Evolutionary conservation across 2,113 vertebrate species (phyloP).

Genomic region (Gobiocypris rarus): DNA sequence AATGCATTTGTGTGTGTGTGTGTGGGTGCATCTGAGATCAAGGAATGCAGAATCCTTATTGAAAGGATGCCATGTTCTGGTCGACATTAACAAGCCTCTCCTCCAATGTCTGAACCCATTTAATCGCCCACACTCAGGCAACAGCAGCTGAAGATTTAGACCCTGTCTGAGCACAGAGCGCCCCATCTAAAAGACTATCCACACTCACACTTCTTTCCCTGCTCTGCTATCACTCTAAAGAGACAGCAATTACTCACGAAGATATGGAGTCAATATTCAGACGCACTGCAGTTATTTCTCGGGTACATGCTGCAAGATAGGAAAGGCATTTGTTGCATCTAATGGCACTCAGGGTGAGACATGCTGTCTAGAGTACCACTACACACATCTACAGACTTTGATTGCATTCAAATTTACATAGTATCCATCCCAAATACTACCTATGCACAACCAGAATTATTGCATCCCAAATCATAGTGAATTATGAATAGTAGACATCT

Average conservation of each 20-base stretch:
- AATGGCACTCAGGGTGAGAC: neutral
- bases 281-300: neutral
- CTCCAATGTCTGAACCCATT: neutral
- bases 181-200: neutral
- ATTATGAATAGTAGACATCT: neutral
- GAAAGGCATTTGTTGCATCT: neutral
- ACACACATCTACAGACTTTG: neutral
- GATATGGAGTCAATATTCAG: slow-evolving; percentile 24
- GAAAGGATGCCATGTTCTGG: slow-evolving; percentile 25
- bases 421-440: neutral
- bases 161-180: neutral
- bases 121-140: slow-evolving; percentile 22
- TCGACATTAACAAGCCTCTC: slow-evolving; percentile 31
- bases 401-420: neutral
- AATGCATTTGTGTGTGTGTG: slow-evolving; percentile 15
- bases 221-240: slow-evolving; percentile 4
- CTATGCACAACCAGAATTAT: neutral
- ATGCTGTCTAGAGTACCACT: neutral
- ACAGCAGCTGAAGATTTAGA: slow-evolving; percentile 15
- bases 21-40: slow-evolving; percentile 27
- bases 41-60: neutral
- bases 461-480: neutral
- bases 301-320: neutral
- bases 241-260: slow-evolving; percentile 37
- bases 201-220: neutral